phyloP scores from a whole-genome alignment of 2,888 invertebrate genomes.

The Amphipoea oculea region DNA sequence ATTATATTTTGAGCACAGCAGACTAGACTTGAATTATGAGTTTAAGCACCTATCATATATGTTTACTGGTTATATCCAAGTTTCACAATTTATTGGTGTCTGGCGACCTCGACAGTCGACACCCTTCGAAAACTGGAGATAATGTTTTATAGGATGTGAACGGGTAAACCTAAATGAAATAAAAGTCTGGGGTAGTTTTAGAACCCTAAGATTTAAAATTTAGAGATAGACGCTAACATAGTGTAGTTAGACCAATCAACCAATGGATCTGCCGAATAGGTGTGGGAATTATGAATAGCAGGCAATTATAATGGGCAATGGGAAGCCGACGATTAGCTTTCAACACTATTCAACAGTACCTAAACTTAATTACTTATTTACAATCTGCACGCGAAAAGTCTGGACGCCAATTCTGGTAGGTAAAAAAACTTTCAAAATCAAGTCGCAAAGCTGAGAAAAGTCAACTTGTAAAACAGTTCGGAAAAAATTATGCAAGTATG shows the following conservation, averaged over 20 bases:
- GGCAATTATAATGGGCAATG: too few species aligned
- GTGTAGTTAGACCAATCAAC: neutral
- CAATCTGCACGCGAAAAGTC: too few species aligned
- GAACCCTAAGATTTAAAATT: neutral
- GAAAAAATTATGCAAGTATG: too few species aligned
- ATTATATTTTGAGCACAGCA: conserved; percentile 24
- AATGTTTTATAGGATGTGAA: conserved; percentile 11
- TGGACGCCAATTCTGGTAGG: too few species aligned
- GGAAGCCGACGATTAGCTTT: too few species aligned
- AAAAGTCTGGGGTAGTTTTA: neutral
- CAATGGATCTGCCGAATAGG: too few species aligned
- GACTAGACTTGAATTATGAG: conserved; percentile 47
- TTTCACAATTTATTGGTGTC: conserved; percentile 54
- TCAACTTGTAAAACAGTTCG: too few species aligned
- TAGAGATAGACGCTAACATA: neutral
- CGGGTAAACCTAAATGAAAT: neutral
- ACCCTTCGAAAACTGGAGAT: conserved; percentile 14
- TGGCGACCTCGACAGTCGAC: conserved; percentile 29
- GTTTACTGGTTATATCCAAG: conserved; percentile 49
- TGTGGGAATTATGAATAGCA: too few species aligned
- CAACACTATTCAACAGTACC: too few species aligned
- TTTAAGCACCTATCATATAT: conserved; percentile 42
- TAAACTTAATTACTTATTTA: too few species aligned
- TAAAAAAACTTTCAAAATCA: too few species aligned
- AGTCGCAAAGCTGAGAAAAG: too few species aligned